Conservation (phyloP, 2,113 vertebrate species). For the Chloropsis cyanopogon region DNA sequence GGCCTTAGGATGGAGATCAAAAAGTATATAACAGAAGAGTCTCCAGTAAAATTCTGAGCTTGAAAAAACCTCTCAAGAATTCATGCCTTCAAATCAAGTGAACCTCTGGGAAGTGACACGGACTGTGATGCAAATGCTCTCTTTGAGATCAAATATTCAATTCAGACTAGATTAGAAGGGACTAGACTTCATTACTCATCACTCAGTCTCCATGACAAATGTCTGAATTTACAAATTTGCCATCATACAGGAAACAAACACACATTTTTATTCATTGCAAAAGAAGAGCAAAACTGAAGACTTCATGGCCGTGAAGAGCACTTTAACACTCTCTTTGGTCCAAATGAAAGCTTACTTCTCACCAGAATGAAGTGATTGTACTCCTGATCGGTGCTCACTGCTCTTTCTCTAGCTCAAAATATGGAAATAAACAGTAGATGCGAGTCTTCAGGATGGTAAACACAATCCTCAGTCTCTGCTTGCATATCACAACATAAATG, state of each 20-base stretch:
- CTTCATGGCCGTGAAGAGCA: background rate
- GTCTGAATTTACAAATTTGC: background rate
- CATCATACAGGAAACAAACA: background rate
- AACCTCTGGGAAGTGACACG: background rate
- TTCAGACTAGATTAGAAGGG: background rate
- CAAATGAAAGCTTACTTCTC: background rate
- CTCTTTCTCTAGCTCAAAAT: background rate
- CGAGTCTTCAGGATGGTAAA: background rate
- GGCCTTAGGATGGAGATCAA: background rate
- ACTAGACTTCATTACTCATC: background rate
- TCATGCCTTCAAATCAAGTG: background rate
- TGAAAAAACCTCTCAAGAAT: background rate
- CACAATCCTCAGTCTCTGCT: background rate
- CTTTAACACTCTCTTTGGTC: background rate
- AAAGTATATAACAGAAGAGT: background rate
- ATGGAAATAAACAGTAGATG: background rate
- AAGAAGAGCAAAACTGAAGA: background rate
- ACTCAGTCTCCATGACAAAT: background rate
- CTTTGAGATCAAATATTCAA: background rate
- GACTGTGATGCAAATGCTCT: background rate
- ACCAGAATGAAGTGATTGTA: background rate
- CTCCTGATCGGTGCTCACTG: background rate
- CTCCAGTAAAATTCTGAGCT: background rate
- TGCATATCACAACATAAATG: background rate
- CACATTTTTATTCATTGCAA: background rate